Conservation (phyloP, 2,888 invertebrate species). For the Tenthredo livida region DNA sequence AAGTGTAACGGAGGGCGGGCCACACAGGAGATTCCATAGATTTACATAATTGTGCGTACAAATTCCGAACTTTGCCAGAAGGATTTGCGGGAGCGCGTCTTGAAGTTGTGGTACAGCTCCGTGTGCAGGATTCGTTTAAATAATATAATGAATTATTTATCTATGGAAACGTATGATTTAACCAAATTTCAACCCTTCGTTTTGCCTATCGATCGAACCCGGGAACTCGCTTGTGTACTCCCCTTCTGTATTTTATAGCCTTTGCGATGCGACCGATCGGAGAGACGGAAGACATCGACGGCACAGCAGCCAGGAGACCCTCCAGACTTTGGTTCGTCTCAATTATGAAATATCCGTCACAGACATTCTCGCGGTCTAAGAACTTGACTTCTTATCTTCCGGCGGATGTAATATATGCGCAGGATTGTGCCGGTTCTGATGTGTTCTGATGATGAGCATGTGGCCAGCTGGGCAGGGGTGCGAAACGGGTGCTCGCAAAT, state of each 20-base stretch:
- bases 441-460: background rate
- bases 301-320: background rate
- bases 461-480: background rate
- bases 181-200: constrained; percentile 50
- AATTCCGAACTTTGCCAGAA: constrained; percentile 68
- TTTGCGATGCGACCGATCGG: background rate
- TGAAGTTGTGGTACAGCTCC: constrained; percentile 8
- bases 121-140: constrained; percentile 56
- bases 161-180: constrained; percentile 65
- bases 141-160: constrained; percentile 71
- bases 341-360: background rate
- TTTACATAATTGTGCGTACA: constrained; percentile 73
- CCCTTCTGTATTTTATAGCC: background rate
- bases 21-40: constrained; percentile 57
- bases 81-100: constrained; percentile 63
- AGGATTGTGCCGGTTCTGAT: background rate
- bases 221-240: background rate
- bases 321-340: background rate
- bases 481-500: background rate
- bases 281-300: background rate
- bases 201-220: constrained; percentile 29
- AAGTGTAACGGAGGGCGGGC: constrained; percentile 17
- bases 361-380: background rate
- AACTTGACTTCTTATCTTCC: background rate
- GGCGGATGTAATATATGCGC: background rate